These are phyloP conservation scores for Cossypha caffra DNA, from an alignment of 2,797 vertebrate genomes.

Conservation along the genomic window DNA sequence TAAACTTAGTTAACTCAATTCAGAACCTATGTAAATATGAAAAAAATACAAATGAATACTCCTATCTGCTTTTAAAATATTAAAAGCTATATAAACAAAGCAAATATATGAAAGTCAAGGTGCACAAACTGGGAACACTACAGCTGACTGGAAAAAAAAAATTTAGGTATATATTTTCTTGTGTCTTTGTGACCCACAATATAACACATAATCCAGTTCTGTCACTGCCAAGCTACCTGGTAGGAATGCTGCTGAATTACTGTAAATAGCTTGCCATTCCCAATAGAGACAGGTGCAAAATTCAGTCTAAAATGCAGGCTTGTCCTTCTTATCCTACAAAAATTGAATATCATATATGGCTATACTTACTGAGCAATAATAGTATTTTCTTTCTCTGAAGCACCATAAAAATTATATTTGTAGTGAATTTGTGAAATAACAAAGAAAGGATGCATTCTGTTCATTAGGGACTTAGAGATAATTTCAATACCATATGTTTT, in stretches of 20 bases:
- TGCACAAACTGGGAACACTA: background rate
- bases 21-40: background rate
- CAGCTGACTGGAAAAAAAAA: background rate
- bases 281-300: background rate
- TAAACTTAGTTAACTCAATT: background rate
- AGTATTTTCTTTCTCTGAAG: background rate
- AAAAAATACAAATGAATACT: background rate
- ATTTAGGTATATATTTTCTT: background rate
- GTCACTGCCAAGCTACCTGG: background rate
- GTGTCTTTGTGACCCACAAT: background rate
- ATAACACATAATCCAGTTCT: background rate
- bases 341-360: background rate
- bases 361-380: background rate
- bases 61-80: background rate
- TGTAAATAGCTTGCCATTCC: constrained; percentile 13
- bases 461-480: background rate
- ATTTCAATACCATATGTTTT: background rate
- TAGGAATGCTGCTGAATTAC: background rate
- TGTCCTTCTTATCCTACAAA: background rate
- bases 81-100: background rate
- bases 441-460: background rate
- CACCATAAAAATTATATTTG: background rate
- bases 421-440: background rate
- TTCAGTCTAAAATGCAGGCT: background rate
- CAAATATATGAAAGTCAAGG: background rate